Evolutionary conservation across 2,888 invertebrate species (phyloP), one percentile per base, ranked within the genome.

Genomic region (Palloptera scutellata): DNA sequence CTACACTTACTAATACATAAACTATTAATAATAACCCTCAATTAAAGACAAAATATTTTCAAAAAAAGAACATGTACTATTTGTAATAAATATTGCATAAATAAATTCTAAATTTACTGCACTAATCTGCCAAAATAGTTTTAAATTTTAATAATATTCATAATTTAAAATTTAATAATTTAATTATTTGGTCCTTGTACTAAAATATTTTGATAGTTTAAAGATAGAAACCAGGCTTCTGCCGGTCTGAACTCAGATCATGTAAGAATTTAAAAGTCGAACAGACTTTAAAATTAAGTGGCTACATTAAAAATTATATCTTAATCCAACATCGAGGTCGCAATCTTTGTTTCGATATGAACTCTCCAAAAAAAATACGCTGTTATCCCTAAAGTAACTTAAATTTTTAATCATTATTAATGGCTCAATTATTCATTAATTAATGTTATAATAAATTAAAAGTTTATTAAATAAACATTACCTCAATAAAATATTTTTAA

Each of bases 251-350:
- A 92, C 92, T 92, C 92, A 92, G 91, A 92, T 92, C 91, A 92
- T 91, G 91, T 92, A 91, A 91, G 88, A 88, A 88, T 89, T 91
- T 88, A 91, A 91, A 88, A 88, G 91, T 91, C 91, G 91, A 92
- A 92, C 91, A 92, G 91, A 90, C 89, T 88, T 88, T 72, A 77
- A 76, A 76, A 86, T 87, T 87, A 86, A 89, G 87, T 87, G 86
- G 85, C 89, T 91, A 81, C 91, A 87, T 88, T 87, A 86, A 88
- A 87, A 86, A 86, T 88, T 87, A 86, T 77, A 73, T 87, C 88
- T 90, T 92, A 92, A 92, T 92, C 91, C 92, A 93, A 92, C 92
- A 93, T 93, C 92, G 92, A 93, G 92, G 92, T 92, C 91, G 90
- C 90, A 92, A 92, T 87, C 90, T 88, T 84, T 88, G 87, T 87